Base-by-base conservation (phyloP, 2,797 vertebrate genomes). In the Muscicapa striata region DNA sequence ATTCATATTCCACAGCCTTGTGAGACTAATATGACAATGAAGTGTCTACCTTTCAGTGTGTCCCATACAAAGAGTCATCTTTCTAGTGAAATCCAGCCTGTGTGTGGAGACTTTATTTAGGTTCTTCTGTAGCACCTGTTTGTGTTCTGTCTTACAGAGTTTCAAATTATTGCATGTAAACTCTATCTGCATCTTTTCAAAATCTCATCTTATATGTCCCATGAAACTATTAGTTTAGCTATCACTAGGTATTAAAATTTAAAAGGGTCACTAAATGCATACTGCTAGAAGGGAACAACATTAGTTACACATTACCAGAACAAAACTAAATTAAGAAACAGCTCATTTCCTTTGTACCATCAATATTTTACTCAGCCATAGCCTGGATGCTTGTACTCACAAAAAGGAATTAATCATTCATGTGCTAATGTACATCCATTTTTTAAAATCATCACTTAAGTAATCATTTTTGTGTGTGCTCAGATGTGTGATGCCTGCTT, bases 271-370 rank as follows among this genome's bases (percentile, higher is more conserved):
- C 87, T 94, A 95, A 97, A 95, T 97, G 84, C 87, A 88, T 72
- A 90, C 73, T 88, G 90, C 94, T 96, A 96, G 94, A 97, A 97
- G 97, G 95, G 96, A 97, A 93, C 84, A 93, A 95, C 91, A 97
- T 97, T 96, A 96, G 94, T 97, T 97, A 97, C 96, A 97, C 85
- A 96, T 97, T 97, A 97, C 93, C 93, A 97, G 97, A 96, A 96
- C 94, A 95, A 97, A 98, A 97, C 95, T 97, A 96, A 97, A 94
- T 97, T 97, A 97, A 97, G 97, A 97, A 96, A 95, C 94, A 97
- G 93, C 88, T 96, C 95, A 96, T 97, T 98, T 97, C 96, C 97
- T 97, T 95, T 89, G 87, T 96, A 92, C 89, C 95, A 95, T 97
- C 96, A 95, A 96, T 97, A 97, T 97, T 97, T 98, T 97, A 97